phyloP scores from a whole-genome alignment of 2,888 invertebrate species.

The Micropterix aruncella region DNA sequence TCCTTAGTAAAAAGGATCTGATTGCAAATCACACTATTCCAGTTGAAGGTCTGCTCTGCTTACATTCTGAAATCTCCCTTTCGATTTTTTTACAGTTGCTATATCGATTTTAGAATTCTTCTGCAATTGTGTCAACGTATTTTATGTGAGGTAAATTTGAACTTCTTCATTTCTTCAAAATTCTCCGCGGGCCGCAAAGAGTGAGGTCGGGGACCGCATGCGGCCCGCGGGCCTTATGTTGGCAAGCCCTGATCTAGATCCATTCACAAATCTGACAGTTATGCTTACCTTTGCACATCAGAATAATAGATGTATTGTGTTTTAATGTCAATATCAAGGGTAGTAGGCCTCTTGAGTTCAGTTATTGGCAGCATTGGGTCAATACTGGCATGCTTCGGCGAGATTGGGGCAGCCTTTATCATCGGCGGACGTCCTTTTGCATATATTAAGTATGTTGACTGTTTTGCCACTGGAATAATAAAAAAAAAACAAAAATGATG shows the following conservation, averaged over 20 bases:
- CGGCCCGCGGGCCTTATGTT: constrained; percentile 10
- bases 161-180: too few relatives aligned
- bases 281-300: constrained; percentile 32
- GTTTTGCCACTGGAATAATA: constrained; percentile 32
- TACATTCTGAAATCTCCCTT: too few relatives aligned
- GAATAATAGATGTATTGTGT: constrained; percentile 50
- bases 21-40: too few relatives aligned
- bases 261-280: constrained; percentile 14
- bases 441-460: constrained; percentile 49
- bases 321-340: constrained; percentile 52
- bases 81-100: too few relatives aligned
- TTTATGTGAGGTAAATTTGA: too few relatives aligned
- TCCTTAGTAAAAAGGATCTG: too few relatives aligned
- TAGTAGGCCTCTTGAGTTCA: constrained; percentile 47
- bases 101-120: too few relatives aligned
- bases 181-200: constrained; percentile 23
- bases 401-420: constrained; percentile 49
- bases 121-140: too few relatives aligned
- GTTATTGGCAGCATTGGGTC: constrained; percentile 58
- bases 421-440: constrained; percentile 53
- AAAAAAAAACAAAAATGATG: background rate
- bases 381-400: constrained; percentile 17
- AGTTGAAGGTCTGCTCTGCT: too few relatives aligned
- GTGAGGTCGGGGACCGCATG: too few relatives aligned
- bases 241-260: background rate